Conservation (phyloP, 2,797 vertebrate genomes). For the Pseudochirops cupreus region DNA sequence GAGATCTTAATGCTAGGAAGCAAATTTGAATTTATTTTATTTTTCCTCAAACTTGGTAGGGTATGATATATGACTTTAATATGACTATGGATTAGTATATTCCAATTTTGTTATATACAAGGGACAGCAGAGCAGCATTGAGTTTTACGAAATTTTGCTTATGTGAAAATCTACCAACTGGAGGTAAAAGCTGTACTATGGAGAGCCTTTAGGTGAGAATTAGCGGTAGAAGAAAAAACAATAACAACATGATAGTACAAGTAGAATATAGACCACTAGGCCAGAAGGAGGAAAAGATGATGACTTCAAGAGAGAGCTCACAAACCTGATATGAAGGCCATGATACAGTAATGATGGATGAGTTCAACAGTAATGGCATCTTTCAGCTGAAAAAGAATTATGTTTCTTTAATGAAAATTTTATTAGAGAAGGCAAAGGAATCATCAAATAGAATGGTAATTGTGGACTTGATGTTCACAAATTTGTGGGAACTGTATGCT, state of each 20-base stretch:
- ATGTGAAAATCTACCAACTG: neutral
- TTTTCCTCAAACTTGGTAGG: neutral
- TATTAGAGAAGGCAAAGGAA: neutral
- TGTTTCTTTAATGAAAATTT: neutral
- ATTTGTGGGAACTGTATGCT: neutral
- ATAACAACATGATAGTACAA: neutral
- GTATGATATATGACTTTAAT: neutral
- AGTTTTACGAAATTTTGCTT: neutral
- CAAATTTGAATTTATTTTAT: neutral
- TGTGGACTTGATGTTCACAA: neutral
- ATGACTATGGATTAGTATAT: neutral
- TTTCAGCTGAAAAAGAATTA: neutral
- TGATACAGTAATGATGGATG: neutral
- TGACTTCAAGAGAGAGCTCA: neutral
- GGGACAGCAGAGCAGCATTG: neutral
- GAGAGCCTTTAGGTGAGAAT: neutral
- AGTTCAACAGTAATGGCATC: neutral
- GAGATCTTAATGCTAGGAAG: neutral
- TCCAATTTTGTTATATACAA: neutral
- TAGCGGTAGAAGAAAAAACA: neutral
- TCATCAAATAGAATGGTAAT: neutral
- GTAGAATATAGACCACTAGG: neutral
- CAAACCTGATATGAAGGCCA: neutral
- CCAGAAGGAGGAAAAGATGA: neutral
- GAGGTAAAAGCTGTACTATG: neutral